phyloP scores from a whole-genome alignment of 2,113 vertebrate species.

The Otolemur garnettii region DNA sequence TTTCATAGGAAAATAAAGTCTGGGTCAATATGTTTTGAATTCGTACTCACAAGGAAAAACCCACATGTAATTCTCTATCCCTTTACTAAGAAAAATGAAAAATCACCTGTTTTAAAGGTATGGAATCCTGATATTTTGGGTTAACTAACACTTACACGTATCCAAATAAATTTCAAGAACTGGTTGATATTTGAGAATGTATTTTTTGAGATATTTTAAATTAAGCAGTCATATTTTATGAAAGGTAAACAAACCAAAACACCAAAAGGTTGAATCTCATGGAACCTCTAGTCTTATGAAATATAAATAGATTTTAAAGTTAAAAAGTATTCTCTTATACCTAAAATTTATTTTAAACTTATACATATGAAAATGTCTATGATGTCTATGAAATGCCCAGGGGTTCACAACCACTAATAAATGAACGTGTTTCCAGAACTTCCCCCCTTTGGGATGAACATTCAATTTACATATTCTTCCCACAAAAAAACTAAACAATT shows the following conservation, averaged over 20 bases:
- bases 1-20: constrained; percentile 61
- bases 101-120: constrained; percentile 43
- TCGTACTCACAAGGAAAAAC: constrained; percentile 47
- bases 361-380: constrained; percentile 69
- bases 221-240: constrained; percentile 39
- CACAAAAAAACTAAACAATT: constrained; percentile 67
- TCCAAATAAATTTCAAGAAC: constrained; percentile 58
- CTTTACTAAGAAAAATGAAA: constrained; percentile 31
- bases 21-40: constrained; percentile 36
- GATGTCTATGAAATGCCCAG: constrained; percentile 75
- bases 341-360: constrained; percentile 71
- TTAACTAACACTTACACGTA: constrained; percentile 43
- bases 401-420: constrained; percentile 78
- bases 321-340: constrained; percentile 61
- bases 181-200: constrained; percentile 44
- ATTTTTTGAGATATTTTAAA: constrained; percentile 63
- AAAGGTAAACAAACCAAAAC: constrained; percentile 53
- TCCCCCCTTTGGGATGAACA: constrained; percentile 27
- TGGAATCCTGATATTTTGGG: constrained; percentile 29
- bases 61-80: not conserved
- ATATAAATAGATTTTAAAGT: constrained; percentile 63
- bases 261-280: constrained; percentile 13
- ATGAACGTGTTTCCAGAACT: constrained; percentile 73
- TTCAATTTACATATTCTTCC: constrained; percentile 73
- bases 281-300: constrained; percentile 37